Base-by-base conservation (phyloP, 2,113 vertebrate species). In the Sander lucioperca region DNA sequence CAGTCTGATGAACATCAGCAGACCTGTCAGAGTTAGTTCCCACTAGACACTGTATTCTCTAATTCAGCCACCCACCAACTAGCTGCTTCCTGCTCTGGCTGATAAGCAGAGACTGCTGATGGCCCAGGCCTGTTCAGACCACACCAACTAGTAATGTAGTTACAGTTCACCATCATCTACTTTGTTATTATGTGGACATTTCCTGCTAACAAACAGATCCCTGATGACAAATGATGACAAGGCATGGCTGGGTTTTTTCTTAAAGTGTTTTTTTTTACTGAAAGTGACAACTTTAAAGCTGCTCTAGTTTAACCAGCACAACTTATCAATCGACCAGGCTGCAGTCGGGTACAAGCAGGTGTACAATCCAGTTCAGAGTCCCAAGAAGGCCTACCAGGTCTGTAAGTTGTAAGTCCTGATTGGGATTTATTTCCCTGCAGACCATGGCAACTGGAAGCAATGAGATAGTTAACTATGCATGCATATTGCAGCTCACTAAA, bases 51-150 rank as follows among this genome's bases (percentile, higher is more conserved):
- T 58, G 54, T 43, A 62, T 33, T 18, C 66, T 64, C 36, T 83
- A 82, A 86, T 80, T 84, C 66, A 82, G 65, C 47, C 53, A 2
- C 84, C 86, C 73, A 78, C 59, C 25, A 5, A 62, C 63, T 89
- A 93, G 91, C 87, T 92, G 91, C 85, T 86, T 91, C 79, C 74
- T 88, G 69, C 53, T 84, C 72, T 39, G 66, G 79, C 62, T 36
- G 57, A 83, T 77, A 56, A 83, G 81, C 77, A 78, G 27, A 79
- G 64, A 30, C 73, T 66, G 48, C 73, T 84, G 78, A 80, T 27
- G 81, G 74, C 81, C 78, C 30, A 9, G 8, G 61, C 58, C 63
- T 36, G 45, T 47, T 75, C 59, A 61, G 25, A 84, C 27, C 79
- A 65, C 43, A 48, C 47, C 59, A 15, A 59, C 73, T 71, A 79